phyloP scores from a whole-genome alignment of 2,797 vertebrate genomes.

The Hydrocynus forskahlii region DNA sequence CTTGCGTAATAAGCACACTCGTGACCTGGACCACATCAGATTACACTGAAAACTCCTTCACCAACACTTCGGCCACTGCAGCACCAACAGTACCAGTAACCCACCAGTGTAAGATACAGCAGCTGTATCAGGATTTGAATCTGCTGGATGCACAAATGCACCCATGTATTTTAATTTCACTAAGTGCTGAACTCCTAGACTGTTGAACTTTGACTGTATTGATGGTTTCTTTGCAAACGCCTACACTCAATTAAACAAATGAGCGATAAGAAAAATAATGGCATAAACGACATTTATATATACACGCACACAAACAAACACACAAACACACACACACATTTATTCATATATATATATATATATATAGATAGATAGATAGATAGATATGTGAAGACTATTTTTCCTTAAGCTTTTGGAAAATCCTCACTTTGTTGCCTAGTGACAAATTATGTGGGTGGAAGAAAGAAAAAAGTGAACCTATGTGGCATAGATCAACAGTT shows the following conservation, averaged over 20 bases:
- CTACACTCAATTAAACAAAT: not conserved
- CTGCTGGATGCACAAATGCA: not conserved
- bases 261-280: not conserved
- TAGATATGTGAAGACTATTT: too few relatives aligned
- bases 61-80: too few relatives aligned
- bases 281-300: not conserved
- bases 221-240: not conserved
- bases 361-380: too few relatives aligned
- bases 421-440: not conserved
- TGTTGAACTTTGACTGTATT: not conserved
- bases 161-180: not conserved
- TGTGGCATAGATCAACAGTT: constrained; percentile 16
- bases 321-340: too few relatives aligned
- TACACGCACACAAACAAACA: too few relatives aligned
- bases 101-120: too few relatives aligned
- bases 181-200: not conserved
- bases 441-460: not conserved
- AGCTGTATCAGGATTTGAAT: too few relatives aligned
- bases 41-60: too few relatives aligned
- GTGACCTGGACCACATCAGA: too few relatives aligned
- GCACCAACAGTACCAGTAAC: too few relatives aligned
- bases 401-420: not conserved
- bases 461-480: not conserved
- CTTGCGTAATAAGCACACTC: too few relatives aligned
- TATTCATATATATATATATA: too few relatives aligned